These are phyloP conservation scores for Discoglossus pictus DNA, from an alignment of 2,797 vertebrate species.

Conservation along the genomic window DNA sequence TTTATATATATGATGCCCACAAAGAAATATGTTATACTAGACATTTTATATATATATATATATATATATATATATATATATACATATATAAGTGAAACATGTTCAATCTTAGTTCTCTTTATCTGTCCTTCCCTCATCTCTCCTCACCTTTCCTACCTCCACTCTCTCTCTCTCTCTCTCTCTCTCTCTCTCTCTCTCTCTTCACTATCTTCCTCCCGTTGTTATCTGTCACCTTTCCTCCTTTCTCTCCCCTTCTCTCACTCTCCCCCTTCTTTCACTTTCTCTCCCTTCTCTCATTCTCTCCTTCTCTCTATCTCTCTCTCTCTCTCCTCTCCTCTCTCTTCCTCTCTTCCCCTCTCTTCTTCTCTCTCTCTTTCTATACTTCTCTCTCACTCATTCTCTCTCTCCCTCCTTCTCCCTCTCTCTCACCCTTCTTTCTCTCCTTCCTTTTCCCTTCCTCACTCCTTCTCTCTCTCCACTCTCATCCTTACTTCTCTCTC, in stretches of 20 bases:
- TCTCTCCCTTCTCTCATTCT: neutral
- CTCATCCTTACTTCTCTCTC: no score
- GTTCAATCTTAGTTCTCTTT: no score
- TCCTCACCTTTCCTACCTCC: no score
- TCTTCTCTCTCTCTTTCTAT: neutral
- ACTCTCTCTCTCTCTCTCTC: no score
- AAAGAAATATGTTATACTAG: no score
- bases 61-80: no score
- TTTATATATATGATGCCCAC: no score
- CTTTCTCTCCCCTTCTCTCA: neutral
- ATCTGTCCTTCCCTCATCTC: no score
- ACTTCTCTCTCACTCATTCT: neutral
- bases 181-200: no score
- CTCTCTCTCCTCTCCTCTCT: neutral
- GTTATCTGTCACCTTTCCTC: neutral
- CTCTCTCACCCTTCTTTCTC: neutral
- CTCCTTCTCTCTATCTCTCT: neutral
- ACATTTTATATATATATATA: no score
- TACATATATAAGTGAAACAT: no score
- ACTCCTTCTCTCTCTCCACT: neutral
- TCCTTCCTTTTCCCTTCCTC: neutral
- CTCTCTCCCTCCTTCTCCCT: neutral
- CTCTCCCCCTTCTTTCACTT: neutral
- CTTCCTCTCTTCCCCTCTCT: neutral
- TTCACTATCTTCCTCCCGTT: neutral